Evolutionary conservation across 1,140 invertebrate genomes (phyloP).

Genomic region (Drosophila azteca): DNA sequence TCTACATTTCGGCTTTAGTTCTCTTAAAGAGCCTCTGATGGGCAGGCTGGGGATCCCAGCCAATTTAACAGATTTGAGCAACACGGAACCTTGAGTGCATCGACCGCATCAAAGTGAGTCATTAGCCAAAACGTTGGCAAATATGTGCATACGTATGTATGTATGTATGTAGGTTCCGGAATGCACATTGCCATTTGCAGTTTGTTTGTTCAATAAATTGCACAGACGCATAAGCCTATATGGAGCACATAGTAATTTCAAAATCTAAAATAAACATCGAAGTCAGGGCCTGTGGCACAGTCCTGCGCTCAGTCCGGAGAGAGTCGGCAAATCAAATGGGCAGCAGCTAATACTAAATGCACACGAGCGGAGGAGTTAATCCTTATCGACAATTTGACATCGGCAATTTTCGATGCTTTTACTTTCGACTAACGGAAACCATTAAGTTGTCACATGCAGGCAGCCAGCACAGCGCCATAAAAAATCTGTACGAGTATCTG

Average conservation of each 20-base stretch:
- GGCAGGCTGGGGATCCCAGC: too few relatives aligned
- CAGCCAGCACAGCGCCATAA: conserved; percentile 11
- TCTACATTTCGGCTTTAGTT: too few relatives aligned
- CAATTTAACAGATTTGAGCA: not conserved
- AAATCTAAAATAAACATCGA: conserved; percentile 69
- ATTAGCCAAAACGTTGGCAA: conserved; percentile 42
- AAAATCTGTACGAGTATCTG: conserved; percentile 38
- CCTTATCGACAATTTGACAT: conserved; percentile 81
- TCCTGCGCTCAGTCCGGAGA: not conserved
- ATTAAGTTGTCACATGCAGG: conserved; percentile 79
- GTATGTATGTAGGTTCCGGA: not conserved
- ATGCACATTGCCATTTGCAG: conserved; percentile 28
- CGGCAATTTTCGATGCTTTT: conserved; percentile 79
- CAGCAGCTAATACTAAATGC: conserved; percentile 76
- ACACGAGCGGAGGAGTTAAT: conserved; percentile 79
- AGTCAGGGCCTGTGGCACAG: not conserved
- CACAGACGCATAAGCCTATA: conserved; percentile 28
- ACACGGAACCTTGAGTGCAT: conserved; percentile 19
- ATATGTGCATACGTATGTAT: conserved; percentile 34
- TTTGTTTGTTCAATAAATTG: conserved; percentile 72
- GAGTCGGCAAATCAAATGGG: conserved; percentile 66
- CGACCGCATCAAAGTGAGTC: conserved; percentile 50
- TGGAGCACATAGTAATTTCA: conserved; percentile 49
- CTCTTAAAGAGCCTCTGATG: too few relatives aligned
- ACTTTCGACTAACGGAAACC: conserved; percentile 78